These are phyloP conservation scores for Dynastes tityus DNA, from an alignment of 2,888 invertebrate genomes.

Conservation along the genomic window DNA sequence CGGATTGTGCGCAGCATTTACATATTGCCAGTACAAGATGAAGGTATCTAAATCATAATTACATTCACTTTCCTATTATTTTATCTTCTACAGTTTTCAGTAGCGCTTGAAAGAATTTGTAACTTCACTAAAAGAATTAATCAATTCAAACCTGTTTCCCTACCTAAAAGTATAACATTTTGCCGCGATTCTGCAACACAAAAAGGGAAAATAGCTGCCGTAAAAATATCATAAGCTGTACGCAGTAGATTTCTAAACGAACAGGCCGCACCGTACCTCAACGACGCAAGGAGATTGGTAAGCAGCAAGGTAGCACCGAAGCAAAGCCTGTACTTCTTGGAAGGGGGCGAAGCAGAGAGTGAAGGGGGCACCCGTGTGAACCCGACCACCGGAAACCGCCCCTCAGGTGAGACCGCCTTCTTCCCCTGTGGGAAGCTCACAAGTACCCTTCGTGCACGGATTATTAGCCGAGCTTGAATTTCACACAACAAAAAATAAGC, in stretches of 20 bases:
- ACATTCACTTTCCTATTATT: no score
- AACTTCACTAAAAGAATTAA: no score
- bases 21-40: no score
- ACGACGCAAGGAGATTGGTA: constrained; percentile 45
- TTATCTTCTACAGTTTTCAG: no score
- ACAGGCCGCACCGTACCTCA: constrained; percentile 3
- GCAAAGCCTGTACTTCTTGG: constrained; percentile 39
- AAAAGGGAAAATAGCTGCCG: constrained; percentile 14
- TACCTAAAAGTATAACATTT: not conserved
- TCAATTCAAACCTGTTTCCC: not conserved
- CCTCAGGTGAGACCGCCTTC: constrained; percentile 67
- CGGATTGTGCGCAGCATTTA: no score
- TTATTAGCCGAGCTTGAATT: constrained; percentile 67
- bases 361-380: constrained; percentile 64
- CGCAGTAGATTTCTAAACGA: constrained; percentile 30
- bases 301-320: constrained; percentile 30
- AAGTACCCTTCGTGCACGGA: constrained; percentile 67
- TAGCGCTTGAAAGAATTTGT: no score
- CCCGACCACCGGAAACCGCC: constrained; percentile 69
- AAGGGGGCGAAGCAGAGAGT: constrained; percentile 39
- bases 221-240: not conserved
- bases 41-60: no score
- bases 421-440: constrained; percentile 66
- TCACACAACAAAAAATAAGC: constrained; percentile 63
- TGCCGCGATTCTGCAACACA: not conserved